phyloP scores from a whole-genome alignment of 2,113 vertebrate species.

The Pelusios castaneus region DNA sequence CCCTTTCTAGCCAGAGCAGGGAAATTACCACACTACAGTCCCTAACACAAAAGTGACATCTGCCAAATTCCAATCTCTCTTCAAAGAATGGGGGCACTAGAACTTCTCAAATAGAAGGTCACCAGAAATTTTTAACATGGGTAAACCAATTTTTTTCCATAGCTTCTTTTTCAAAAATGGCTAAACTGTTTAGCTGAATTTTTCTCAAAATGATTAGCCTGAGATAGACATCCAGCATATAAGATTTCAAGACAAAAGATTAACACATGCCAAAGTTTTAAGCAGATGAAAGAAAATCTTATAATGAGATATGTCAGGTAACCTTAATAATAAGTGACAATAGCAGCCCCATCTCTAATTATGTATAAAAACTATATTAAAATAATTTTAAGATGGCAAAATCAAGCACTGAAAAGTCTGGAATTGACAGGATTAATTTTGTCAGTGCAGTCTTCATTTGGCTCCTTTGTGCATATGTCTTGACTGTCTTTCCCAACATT shows the following conservation, averaged over 20 bases:
- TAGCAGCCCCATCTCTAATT: background rate
- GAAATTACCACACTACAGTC: too few relatives aligned
- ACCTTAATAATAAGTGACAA: background rate
- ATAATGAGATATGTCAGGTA: background rate
- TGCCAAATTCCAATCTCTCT: background rate
- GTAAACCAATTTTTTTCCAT: background rate
- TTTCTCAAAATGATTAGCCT: background rate
- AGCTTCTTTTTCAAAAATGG: background rate
- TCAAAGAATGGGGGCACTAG: background rate
- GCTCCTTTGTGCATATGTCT: background rate
- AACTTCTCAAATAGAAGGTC: background rate
- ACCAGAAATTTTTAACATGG: background rate
- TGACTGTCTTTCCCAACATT: background rate
- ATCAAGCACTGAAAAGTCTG: background rate
- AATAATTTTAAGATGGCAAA: background rate
- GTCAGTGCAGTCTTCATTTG: background rate
- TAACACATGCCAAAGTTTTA: background rate
- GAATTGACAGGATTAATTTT: background rate
- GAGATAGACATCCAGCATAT: background rate
- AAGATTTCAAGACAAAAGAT: background rate
- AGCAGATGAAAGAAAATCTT: background rate
- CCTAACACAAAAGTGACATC: fast-evolving
- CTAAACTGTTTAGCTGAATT: background rate
- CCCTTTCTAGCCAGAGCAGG: too few relatives aligned
- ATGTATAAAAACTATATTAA: background rate